phyloP scores from a whole-genome alignment of 2,888 invertebrate genomes.

The Sinopyrophorus schimmeli region DNA sequence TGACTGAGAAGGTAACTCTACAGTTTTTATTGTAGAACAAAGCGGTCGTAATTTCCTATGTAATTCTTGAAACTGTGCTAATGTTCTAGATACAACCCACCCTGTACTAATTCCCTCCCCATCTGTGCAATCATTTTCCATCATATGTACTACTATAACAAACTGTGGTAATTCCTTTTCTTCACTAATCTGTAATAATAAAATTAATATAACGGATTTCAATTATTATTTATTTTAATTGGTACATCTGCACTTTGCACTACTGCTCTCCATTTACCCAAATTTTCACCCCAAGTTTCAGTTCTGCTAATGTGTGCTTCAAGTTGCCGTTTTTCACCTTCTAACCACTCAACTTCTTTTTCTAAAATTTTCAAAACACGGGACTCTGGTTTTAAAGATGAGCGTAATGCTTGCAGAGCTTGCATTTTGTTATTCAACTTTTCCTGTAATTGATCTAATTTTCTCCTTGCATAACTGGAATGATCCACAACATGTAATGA shows the following conservation, averaged over 20 bases:
- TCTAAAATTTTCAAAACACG: slow-evolving; percentile 78
- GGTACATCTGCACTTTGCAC: slow-evolving; percentile 80
- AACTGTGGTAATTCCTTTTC: slow-evolving; percentile 67
- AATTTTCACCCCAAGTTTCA: slow-evolving; percentile 87
- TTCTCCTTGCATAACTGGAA: slow-evolving; percentile 79
- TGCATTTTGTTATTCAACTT: slow-evolving; percentile 82
- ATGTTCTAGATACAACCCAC: slow-evolving; percentile 67
- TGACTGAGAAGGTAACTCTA: slow-evolving; percentile 81
- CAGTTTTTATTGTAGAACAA: slow-evolving; percentile 76
- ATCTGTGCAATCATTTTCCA: slow-evolving; percentile 64
- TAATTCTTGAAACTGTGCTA: slow-evolving; percentile 72
- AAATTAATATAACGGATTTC: slow-evolving; percentile 4
- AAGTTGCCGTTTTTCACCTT: slow-evolving; percentile 76
- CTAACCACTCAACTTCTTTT: slow-evolving; percentile 81
- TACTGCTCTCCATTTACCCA: slow-evolving; percentile 85
- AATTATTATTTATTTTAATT: slow-evolving; percentile 1
- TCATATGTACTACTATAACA: slow-evolving; percentile 79
- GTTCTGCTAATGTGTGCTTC: slow-evolving; percentile 85
- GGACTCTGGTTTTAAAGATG: slow-evolving; percentile 82
- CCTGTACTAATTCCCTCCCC: slow-evolving; percentile 64
- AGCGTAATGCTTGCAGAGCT: slow-evolving; percentile 79
- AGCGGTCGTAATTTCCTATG: slow-evolving; percentile 83
- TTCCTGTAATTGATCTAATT: slow-evolving; percentile 82
- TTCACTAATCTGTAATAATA: slow-evolving; percentile 47
- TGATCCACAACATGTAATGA: slow-evolving; percentile 75